Base-by-base conservation (phyloP, 2,888 invertebrate genomes). In the Noctua pronuba region DNA sequence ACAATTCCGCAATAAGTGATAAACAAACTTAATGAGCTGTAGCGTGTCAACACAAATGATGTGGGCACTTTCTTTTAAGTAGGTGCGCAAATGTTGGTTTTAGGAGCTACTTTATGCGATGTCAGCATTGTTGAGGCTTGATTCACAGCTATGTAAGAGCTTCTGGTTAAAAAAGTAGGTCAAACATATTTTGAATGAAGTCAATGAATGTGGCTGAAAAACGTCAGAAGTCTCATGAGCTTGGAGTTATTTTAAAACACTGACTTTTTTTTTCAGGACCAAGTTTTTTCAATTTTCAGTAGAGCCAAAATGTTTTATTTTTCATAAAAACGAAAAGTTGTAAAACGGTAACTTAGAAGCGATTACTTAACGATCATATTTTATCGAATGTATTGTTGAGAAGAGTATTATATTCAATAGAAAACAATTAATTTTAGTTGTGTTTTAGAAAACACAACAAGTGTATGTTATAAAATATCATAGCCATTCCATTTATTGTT, bases 51-150 rank as follows among this genome's bases (percentile, higher is more conserved):
- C 76, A 69, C 62, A 18, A 75, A 73, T 79, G n/a, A 75, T 78
- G 46, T 65, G 49, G 28, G 21, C 64, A 87, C 86, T 87, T 87
- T 87, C 88, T 82, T 87, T 77, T 64, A 75, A 73, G 70, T 73
- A 35, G 49, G 31, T 71, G 38, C 1, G 24, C 49, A 49, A 64
- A 71, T 64, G 44, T 75, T 75, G 70, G 31, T 65, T 65, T 79
- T 24, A 58, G 67, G 76, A n/a, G 28, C 28, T 38, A 60, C 16
- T 82, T 80, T n/a, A 68, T 69, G 73, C 62, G 44, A 74, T 75
- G 76, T 35, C 35, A 75, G 64, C 7, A 5, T 28, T 73, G 52
- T 73, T 52, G 55, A 58, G 16, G 4, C 31, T 31, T 16, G 11
- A 52, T 72, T 41, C 28, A 18, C 13, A 31, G n/a, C 2, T 11